Evolutionary conservation across 2,888 invertebrate species (phyloP), one percentile per base, ranked within the genome.

Genomic region (Acleris holmiana): DNA sequence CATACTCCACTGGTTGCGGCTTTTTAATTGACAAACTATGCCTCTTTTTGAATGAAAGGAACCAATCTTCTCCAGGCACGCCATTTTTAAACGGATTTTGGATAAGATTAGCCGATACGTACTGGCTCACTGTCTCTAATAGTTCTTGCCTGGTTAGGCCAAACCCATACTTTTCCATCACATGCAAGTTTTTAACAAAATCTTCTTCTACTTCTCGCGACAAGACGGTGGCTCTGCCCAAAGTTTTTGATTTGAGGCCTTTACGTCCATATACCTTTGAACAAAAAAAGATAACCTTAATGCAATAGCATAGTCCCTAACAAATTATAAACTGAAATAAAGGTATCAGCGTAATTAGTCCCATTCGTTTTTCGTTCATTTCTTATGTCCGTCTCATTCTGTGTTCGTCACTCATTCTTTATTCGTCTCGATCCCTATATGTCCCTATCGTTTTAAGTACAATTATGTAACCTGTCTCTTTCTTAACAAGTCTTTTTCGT

Each of bases 1-100:
- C 68, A 69, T 73, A 71, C 70, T 83, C 80, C 5, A 82, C 76
- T 25, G 71, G 68, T 74, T 83, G 77, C 6, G 80, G 80, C 65
- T 77, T 84, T 75, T 84, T 84, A 17, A 82, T 58, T 18, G 78
- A 76, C 29, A 29, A 29, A 29, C 29, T 29, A 29, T 81, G 71
- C 18, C 77, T 61, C 53, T 75, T 76, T 63, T 71, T 73, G 68
- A 79, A 81, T 2, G 50, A 56, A 1, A 71, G n/a, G 58, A 78
- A 78, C 76, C 77, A 78, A 51, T 78, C 76, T 51, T 76, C 65
- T 1, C 78, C 76, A 23, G 77, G 79, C 4, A 68, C 66, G 2
- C 73, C 73, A 68, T 76, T 69, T 68, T 73, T 79, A 65, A 80
- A 80, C 3, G 74, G 73, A 40, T 72, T 77, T 69, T 68, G 61